Evolutionary conservation across 2,113 vertebrate genomes (phyloP).

Genomic region (Eulemur rufifrons): DNA sequence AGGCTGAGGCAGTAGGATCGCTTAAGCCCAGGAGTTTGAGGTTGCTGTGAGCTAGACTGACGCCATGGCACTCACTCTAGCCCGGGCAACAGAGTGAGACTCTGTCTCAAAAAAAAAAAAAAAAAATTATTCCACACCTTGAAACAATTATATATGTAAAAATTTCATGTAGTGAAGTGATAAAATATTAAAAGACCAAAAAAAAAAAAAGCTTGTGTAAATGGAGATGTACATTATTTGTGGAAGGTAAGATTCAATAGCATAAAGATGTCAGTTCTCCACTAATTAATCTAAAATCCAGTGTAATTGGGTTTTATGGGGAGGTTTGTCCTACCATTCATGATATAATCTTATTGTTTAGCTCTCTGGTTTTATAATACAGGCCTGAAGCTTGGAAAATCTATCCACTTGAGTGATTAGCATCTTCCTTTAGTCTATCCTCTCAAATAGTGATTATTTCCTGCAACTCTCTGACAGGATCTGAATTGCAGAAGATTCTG

Average conservation of each 20-base stretch:
- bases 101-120: too few relatives aligned
- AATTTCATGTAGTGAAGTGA: neutral
- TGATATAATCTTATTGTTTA: neutral
- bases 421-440: neutral
- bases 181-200: neutral
- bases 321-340: neutral
- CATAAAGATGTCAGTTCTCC: neutral
- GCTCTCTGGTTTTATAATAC: neutral
- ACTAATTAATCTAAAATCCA: conserved; percentile 5
- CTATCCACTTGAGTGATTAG: neutral
- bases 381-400: neutral
- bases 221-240: neutral
- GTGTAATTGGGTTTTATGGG: neutral
- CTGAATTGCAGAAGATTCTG: neutral
- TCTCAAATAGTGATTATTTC: conserved; percentile 7
- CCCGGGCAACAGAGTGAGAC: too few relatives aligned
- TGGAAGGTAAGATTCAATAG: neutral
- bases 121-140: too few relatives aligned
- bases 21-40: too few relatives aligned
- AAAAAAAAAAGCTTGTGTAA: neutral
- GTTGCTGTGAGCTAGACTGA: too few relatives aligned
- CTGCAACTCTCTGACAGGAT: neutral
- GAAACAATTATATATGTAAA: neutral
- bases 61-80: too few relatives aligned
- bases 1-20: too few relatives aligned